Conservation (phyloP, 2,888 invertebrate species). For the Drosophila rubida region DNA sequence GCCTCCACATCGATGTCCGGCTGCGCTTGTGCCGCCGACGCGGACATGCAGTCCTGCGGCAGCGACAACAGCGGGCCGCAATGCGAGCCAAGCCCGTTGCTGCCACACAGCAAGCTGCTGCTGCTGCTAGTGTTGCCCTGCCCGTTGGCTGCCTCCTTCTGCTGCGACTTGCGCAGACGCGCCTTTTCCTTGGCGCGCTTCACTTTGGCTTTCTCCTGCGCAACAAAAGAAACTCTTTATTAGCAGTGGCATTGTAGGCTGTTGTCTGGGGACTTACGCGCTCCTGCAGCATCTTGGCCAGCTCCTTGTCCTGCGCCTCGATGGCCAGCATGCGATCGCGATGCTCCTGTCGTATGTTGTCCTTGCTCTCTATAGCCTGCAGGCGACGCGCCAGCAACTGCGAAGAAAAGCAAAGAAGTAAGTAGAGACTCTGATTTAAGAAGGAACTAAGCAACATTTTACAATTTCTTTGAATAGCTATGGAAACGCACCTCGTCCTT, state of each 20-base stretch:
- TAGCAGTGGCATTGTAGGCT: not conserved
- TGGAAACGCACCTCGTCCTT: slow-evolving; percentile 90
- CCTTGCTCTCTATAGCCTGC: slow-evolving; percentile 90
- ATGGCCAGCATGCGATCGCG: slow-evolving; percentile 89
- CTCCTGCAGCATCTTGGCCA: slow-evolving; percentile 91
- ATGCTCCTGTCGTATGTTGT: slow-evolving; percentile 86
- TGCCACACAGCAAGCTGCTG: slow-evolving; percentile 63
- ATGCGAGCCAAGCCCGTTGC: slow-evolving; percentile 58
- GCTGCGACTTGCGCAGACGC: slow-evolving; percentile 87
- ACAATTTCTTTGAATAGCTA: no score
- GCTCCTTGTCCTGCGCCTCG: slow-evolving; percentile 92
- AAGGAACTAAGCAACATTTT: no score
- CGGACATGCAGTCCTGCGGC: slow-evolving; percentile 81
- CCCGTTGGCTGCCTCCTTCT: slow-evolving; percentile 71
- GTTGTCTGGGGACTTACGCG: slow-evolving; percentile 76
- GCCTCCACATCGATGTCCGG: slow-evolving; percentile 82
- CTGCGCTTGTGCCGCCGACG: slow-evolving; percentile 45
- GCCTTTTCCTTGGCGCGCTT: slow-evolving; percentile 90
- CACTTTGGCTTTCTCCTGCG: slow-evolving; percentile 89
- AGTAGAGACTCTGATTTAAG: no score
- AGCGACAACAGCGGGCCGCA: slow-evolving; percentile 83
- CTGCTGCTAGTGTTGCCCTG: slow-evolving; percentile 37
- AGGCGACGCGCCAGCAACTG: slow-evolving; percentile 90
- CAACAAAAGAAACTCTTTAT: not conserved
- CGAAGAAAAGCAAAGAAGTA: not conserved